Base-by-base conservation (phyloP, 1,140 invertebrate species). In the Trichonephila clavipes region DNA sequence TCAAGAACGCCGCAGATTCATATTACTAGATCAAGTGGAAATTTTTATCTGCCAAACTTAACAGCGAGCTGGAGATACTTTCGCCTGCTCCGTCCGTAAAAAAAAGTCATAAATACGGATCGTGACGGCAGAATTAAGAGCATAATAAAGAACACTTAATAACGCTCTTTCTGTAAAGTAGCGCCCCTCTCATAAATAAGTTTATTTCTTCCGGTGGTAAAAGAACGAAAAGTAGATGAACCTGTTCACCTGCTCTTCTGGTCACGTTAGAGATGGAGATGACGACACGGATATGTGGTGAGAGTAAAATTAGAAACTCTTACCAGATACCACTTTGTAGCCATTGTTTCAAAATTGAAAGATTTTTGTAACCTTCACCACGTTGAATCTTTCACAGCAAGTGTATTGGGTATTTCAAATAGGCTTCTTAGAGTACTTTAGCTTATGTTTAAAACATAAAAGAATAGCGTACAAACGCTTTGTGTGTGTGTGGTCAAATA, bases 111-210 rank as follows among this genome's bases (percentile, higher is more conserved):
- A 88, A 88, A 88, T 40, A 24, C 14, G 51, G 44, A 89, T 44
- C 88, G 66, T 89, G 88, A 89, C 66, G n/a, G 19, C 18, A 44
- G 88, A 89, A 89, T 89, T 89, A 89, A 64, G 66, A 62, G 58
- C 34, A 40, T 58, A 16, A 89, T 89, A 89, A 89, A 89, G 88
- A 89, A 89, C 88, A 77, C 88, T 89, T 89, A 89, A 89, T 72
- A 89, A 72, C 44, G 64, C 66, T 77, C 24, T 21, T 89, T 77
- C 34, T 61, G 44, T 18, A 62, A 64, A 64, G 86, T 66, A n/a
- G 86, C 86, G 61, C 86, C 86, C 86, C 62, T 34, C 64, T 88
- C 86, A 44, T 64, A 88, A 62, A 88, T 24, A 44, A 44, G 18
- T 88, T 88, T 62, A 62, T 88, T 88, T 58, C 86, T 88, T 88